Base-by-base conservation (phyloP, 2,888 invertebrate genomes). In the Homarus gammarus region DNA sequence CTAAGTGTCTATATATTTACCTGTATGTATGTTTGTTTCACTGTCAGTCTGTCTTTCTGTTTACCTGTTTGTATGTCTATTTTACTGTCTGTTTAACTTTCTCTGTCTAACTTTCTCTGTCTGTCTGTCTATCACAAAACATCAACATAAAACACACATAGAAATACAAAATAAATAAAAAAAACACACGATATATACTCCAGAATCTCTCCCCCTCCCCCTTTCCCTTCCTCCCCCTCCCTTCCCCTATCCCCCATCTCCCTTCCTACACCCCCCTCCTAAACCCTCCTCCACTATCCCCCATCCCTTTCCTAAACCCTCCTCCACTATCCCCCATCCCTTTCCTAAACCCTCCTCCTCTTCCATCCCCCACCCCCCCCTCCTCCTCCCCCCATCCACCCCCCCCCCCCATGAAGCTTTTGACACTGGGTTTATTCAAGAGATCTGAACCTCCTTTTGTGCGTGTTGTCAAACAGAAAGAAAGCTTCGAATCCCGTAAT, bases 401-500 rank as follows among this genome's bases (percentile, higher is more conserved):
- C 5, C 12, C 44, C 44, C 73, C 44, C 27, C 73, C 36, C 36
- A 1, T 33, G 73, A 44, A 36, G 78, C 33, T 51, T 79, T 79
- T 79, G 78, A 79, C 78, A 31, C 51, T 56, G 78, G 78, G n/a
- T n/a, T 79, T 79, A 79, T 79, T 79, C 56, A 79, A 79, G 56
- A 56, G 78, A 51, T 51, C 51, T 33, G 36, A 51, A 56, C 31
- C 79, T 61, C 61, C 79, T n/a, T 61, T 81, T 61, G 36, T 33
- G 61, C 61, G 79, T 81, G 79, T 81, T 81, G 79, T 81, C 79
- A 81, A 81, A 81, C 79, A 81, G 79, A 64, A 51, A 61, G 61
- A 64, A 61, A 64, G 36, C 61, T 64, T 36, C 38, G 38, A 38
- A 61, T 61, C 56, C 79, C 56, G 79, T 81, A 81, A 81, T 81